Conservation (phyloP, 2,113 vertebrate genomes). For the Tragelaphus imberbis region DNA sequence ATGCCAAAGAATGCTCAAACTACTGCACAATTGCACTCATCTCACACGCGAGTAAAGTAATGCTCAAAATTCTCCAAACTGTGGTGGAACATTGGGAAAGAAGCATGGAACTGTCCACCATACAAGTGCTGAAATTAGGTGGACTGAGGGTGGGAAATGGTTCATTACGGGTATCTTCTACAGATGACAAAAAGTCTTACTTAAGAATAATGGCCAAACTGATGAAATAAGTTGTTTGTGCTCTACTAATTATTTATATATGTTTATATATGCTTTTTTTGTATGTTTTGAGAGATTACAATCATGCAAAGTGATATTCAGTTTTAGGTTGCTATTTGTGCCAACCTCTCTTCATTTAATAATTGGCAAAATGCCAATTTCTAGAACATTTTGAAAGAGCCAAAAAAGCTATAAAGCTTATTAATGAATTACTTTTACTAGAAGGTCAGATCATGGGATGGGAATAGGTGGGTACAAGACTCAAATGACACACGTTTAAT, state of each 20-base stretch:
- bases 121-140: background rate
- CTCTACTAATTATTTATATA: background rate
- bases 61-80: no score
- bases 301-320: background rate
- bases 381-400: background rate
- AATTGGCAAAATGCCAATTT: background rate
- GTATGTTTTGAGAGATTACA: conserved; percentile 1
- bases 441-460: background rate
- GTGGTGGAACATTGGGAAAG: background rate
- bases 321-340: background rate
- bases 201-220: background rate
- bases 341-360: background rate
- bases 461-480: background rate
- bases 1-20: no score
- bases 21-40: no score
- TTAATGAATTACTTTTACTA: background rate
- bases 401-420: background rate
- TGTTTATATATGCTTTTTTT: background rate
- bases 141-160: background rate
- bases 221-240: background rate
- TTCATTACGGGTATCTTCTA: background rate
- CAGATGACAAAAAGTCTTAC: background rate
- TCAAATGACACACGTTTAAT: background rate
- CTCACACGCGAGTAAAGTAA: no score
- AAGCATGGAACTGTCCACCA: background rate